A percentile compares a stretch with the other conserved stretches of the same genome.
Conservation (phyloP, 2,797 vertebrate genomes). For the Coregonus suidteri region DNA sequence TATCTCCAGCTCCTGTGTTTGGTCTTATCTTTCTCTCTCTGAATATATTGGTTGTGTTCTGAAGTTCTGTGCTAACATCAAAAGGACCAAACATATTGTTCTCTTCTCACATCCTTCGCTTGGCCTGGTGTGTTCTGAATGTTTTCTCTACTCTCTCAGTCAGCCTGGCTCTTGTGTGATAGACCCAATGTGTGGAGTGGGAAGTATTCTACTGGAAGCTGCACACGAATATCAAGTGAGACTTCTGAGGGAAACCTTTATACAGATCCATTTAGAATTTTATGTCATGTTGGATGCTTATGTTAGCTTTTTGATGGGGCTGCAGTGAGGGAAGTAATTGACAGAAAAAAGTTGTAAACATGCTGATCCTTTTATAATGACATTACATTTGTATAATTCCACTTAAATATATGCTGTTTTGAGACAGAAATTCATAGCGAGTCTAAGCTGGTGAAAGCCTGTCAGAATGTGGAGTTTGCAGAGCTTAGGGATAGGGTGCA, state of each 20-base stretch:
- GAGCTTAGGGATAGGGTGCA: slow-evolving; percentile 74
- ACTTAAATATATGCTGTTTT: too few species aligned
- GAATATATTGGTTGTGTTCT: not conserved
- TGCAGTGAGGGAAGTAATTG: too few species aligned
- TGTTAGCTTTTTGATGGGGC: slow-evolving; percentile 25
- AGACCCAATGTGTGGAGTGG: slow-evolving; percentile 96
- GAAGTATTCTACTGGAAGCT: slow-evolving; percentile 90
- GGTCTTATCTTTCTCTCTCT: not conserved
- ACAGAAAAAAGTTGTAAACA: too few species aligned
- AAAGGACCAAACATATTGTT: not conserved
- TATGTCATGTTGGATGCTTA: slow-evolving; percentile 6
- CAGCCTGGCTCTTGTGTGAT: slow-evolving; percentile 83
- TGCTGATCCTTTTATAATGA: too few species aligned
- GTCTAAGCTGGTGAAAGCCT: slow-evolving; percentile 82
- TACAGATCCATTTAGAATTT: not conserved
- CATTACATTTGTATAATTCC: slow-evolving; percentile 65
- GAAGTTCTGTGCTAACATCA: not conserved
- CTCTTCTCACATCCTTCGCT: not conserved
- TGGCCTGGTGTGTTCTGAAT: slow-evolving; percentile 2
- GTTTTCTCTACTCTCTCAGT: not conserved
- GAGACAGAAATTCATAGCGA: slow-evolving; percentile 22
- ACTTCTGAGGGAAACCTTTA: not conserved
- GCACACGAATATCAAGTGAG: slow-evolving; percentile 87
- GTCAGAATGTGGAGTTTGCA: slow-evolving; percentile 80
- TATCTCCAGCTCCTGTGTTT: not conserved